Base-by-base conservation (phyloP, 1,140 invertebrate species). In the Zaprionus gabonicus region DNA sequence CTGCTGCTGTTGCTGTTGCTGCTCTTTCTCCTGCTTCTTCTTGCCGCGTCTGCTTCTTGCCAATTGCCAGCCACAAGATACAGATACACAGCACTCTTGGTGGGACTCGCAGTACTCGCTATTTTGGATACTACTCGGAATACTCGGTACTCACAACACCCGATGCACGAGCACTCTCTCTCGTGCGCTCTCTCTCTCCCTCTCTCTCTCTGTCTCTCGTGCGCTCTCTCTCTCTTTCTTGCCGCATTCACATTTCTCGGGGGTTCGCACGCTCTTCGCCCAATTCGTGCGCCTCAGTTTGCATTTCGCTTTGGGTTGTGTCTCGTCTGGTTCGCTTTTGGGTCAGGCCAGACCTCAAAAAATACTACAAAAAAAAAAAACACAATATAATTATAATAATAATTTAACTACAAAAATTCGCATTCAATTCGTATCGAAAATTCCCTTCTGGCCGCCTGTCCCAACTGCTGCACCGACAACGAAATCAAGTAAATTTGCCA, bases 241-340 rank as follows among this genome's bases (percentile, higher is more conserved):
- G 55, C 68, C 51, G 20, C 58, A 56, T 70, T 66, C 44, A 38
- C 36, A 53, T 60, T 71, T 64, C 28, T 51, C n/a, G 36, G 65
- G 80, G 84, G 84, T 81, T 84, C 75, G 81, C 49, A 17, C 41
- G 78, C 84, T 87, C 84, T 87, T 86, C 73, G 68, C 66, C 64
- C 66, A 63, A 85, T 75, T 65, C 53, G 46, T 71, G 68, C 38
- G 76, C 60, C 82, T 86, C 84, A 91, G 90, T 92, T 91, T 87
- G 90, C 78, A 77, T 92, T 92, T 91, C 81, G 91, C 85, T 91
- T 91, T 91, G 90, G 90, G 85, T 91, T 87, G 91, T 91, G 80
- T 81, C 85, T 92, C 91, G 86, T 90, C 85, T 90, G 81, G 78
- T 86, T 86, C 75, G 85, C 84, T 88, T 90, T 87, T 87, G 83